Evolutionary conservation across 2,888 invertebrate genomes (phyloP).

Genomic region (Mesoligia furuncula): DNA sequence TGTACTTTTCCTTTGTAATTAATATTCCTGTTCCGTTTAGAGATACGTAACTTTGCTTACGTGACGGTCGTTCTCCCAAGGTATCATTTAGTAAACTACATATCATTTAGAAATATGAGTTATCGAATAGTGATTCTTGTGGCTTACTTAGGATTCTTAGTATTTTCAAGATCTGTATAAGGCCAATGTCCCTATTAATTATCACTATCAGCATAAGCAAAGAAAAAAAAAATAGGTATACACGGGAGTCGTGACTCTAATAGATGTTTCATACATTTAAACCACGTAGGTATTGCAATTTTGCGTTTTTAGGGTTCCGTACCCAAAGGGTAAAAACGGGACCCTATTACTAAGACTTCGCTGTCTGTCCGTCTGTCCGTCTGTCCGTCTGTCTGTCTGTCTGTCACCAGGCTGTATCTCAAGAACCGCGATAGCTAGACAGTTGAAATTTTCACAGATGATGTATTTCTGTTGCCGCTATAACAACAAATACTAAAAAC

Average conservation of each 20-base stretch:
- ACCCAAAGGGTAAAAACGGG: too few species aligned
- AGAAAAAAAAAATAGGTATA: neutral
- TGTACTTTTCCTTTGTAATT: conserved; percentile 79
- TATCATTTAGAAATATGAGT: conserved; percentile 64
- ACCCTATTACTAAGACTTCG: too few species aligned
- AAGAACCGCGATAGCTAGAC: too few species aligned
- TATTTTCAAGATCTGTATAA: neutral
- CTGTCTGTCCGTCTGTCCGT: too few species aligned
- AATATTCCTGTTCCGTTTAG: conserved; percentile 75
- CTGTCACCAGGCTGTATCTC: too few species aligned
- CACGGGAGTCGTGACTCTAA: neutral
- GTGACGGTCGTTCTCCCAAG: conserved; percentile 65
- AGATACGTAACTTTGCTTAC: conserved; percentile 56
- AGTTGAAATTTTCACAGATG: too few species aligned
- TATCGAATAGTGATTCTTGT: conserved; percentile 9
- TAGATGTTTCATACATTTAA: neutral
- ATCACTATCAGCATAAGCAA: too few species aligned
- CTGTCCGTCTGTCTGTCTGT: too few species aligned
- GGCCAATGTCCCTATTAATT: neutral
- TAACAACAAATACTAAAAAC: too few species aligned
- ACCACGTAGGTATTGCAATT: neutral
- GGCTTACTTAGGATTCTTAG: neutral
- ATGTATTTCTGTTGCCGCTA: too few species aligned
- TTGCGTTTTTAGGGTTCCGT: too few species aligned
- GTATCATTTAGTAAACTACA: conserved; percentile 24